Conservation (phyloP, 2,113 vertebrate genomes). For the Xyrauchen texanus region DNA sequence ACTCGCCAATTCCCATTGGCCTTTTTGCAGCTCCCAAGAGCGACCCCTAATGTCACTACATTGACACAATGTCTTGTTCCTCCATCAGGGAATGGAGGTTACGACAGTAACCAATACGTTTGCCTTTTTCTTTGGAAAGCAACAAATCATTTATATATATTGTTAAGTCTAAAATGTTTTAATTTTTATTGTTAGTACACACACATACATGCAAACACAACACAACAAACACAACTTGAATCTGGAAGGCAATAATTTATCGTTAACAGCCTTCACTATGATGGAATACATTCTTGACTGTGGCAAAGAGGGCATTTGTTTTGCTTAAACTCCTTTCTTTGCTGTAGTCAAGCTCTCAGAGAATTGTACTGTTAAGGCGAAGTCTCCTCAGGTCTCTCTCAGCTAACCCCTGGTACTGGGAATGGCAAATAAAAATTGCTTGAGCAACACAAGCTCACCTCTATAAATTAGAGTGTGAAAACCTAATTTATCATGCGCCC, state of each 20-base stretch:
- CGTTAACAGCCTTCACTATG: conserved; percentile 57
- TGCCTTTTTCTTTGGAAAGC: too few species aligned
- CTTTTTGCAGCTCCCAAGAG: too few species aligned
- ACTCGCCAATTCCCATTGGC: too few species aligned
- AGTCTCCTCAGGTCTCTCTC: conserved; percentile 43
- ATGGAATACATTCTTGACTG: conserved; percentile 56
- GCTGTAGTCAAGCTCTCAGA: conserved; percentile 51
- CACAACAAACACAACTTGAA: conserved; percentile 1
- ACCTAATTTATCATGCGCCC: conserved; percentile 69
- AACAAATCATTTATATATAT: not conserved
- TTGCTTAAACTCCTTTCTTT: conserved; percentile 41
- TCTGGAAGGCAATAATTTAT: conserved; percentile 52
- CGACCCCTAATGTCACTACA: too few species aligned
- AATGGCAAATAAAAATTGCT: conserved; percentile 55
- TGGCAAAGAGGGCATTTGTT: conserved; percentile 45
- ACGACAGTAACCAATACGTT: too few species aligned
- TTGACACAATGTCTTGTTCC: too few species aligned
- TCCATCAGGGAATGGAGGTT: too few species aligned
- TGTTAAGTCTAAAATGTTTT: not conserved
- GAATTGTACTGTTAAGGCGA: conserved; percentile 19
- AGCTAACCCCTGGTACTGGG: conserved; percentile 36
- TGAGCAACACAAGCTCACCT: conserved; percentile 53
- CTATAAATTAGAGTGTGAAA: conserved; percentile 67
- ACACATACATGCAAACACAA: not conserved
- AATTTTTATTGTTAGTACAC: conserved; percentile 42